These are phyloP conservation scores for Solenopsis fugax DNA, from an alignment of 1,140 invertebrate species.

Conservation along the genomic window DNA sequence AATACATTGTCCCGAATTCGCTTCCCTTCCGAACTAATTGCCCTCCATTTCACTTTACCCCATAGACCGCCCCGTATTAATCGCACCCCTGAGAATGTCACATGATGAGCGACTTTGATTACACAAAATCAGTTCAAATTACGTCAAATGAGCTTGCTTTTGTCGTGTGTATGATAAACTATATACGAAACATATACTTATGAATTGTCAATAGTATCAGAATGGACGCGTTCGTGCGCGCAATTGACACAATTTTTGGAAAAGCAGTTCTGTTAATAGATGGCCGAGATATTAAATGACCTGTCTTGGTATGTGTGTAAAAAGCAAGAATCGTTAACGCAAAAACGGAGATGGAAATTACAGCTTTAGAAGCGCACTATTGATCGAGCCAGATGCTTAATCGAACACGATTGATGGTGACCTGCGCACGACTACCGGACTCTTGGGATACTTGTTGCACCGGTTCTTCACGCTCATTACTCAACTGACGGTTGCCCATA, in stretches of 20 bases:
- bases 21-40: constrained; percentile 41
- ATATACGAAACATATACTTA: not conserved
- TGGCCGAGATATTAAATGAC: not conserved
- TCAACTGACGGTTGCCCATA: constrained; percentile 68
- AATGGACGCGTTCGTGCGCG: not conserved
- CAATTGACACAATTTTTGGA: not conserved
- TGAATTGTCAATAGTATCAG: constrained; percentile 20
- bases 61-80: constrained; percentile 74
- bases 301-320: not conserved
- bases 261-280: not conserved
- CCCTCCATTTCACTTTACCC: constrained; percentile 79
- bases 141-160: not conserved
- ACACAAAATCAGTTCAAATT: not conserved
- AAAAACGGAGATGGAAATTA: constrained; percentile 21
- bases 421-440: constrained; percentile 50
- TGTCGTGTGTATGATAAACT: not conserved
- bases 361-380: constrained; percentile 38
- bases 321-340: not conserved
- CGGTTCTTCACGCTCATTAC: constrained; percentile 73
- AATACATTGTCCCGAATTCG: not conserved
- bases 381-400: constrained; percentile 57
- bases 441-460: constrained; percentile 73
- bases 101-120: not conserved
- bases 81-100: constrained; percentile 57
- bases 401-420: constrained; percentile 71